Conservation (phyloP, 2,113 vertebrate genomes). For the Morphnarchus princeps region DNA sequence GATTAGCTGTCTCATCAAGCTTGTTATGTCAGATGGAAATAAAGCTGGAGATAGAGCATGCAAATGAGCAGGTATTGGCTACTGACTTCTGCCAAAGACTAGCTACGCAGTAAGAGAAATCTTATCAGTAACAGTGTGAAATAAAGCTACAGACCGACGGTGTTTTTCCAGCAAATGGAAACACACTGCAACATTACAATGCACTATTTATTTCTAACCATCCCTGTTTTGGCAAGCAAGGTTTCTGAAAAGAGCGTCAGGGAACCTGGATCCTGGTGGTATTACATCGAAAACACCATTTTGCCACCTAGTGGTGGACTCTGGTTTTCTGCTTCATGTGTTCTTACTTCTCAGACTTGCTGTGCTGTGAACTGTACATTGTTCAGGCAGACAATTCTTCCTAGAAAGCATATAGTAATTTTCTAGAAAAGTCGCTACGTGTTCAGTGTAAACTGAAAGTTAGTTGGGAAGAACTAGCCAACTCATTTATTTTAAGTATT, state of each 20-base stretch:
- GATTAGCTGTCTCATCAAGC: neutral
- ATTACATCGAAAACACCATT: conserved; percentile 26
- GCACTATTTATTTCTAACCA: neutral
- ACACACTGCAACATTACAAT: neutral
- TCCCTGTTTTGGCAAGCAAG: neutral
- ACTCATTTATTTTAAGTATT: neutral
- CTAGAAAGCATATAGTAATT: neutral
- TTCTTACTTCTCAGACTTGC: neutral
- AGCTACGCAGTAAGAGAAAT: neutral
- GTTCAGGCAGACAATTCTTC: neutral
- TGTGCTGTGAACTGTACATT: neutral
- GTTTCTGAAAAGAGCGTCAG: neutral
- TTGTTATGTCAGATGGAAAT: neutral
- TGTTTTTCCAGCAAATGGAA: neutral
- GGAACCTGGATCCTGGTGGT: neutral
- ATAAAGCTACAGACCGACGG: neutral
- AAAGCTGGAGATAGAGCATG: neutral
- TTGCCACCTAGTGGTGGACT: conserved; percentile 71
- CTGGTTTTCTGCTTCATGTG: fast-evolving
- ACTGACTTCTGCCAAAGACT: neutral
- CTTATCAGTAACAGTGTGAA: neutral
- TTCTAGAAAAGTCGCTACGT: neutral
- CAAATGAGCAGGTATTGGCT: neutral
- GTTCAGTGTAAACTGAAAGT: neutral
- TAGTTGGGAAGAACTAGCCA: neutral